A percentile compares a stretch with the other conserved stretches of the same genome.
These are phyloP conservation scores for Brachypodius melanocephalos DNA, from an alignment of 2,113 vertebrate genomes.

Conservation along the genomic window DNA sequence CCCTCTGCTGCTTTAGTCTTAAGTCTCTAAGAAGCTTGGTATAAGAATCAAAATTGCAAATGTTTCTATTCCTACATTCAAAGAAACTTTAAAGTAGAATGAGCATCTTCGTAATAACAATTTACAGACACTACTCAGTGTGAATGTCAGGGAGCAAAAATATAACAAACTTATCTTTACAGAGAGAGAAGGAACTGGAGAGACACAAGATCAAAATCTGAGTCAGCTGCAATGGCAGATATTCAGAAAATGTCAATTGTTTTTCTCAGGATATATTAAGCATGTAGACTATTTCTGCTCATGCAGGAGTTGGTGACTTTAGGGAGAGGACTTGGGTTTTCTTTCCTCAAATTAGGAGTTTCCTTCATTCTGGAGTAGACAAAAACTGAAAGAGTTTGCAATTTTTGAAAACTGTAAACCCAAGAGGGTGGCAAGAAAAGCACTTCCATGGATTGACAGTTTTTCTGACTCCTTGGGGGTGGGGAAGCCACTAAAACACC, in stretches of 20 bases:
- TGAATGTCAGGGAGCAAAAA: neutral
- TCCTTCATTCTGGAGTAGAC: neutral
- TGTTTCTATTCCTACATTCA: neutral
- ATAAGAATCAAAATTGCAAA: neutral
- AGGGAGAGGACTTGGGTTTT: neutral
- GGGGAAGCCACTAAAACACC: neutral
- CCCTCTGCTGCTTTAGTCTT: neutral
- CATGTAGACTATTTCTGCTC: neutral
- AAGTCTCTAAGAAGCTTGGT: neutral
- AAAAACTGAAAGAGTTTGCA: neutral
- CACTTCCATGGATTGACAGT: neutral
- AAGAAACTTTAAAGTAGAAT: neutral
- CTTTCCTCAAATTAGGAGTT: neutral
- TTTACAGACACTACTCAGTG: neutral
- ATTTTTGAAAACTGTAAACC: neutral
- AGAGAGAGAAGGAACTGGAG: neutral
- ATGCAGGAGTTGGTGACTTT: accelerated
- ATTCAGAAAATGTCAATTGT: neutral
- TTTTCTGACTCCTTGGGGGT: neutral
- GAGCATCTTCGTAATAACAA: neutral
- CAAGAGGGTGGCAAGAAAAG: neutral
- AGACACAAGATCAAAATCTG: neutral
- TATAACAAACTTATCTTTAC: neutral
- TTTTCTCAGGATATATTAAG: neutral
- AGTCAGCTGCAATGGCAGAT: neutral